phyloP scores from a whole-genome alignment of 2,797 vertebrate species.

The Hafferia zeledoni region DNA sequence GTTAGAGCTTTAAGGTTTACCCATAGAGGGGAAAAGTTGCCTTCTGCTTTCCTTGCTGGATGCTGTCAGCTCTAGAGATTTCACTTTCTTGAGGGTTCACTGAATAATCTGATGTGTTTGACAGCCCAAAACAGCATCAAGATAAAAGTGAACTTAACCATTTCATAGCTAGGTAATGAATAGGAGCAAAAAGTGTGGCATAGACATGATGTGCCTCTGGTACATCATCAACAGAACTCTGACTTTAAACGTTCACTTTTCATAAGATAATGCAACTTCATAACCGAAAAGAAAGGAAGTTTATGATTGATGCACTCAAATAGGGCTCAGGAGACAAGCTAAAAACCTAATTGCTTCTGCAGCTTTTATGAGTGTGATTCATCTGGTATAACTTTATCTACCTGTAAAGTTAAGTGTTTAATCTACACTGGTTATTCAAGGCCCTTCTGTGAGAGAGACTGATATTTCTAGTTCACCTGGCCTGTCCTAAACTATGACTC shows the following conservation, averaged over 20 bases:
- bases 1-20: background rate
- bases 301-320: background rate
- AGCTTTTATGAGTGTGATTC: conserved; percentile 26
- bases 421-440: background rate
- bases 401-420: conserved; percentile 7
- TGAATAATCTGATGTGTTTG: background rate
- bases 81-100: background rate
- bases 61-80: background rate
- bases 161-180: background rate
- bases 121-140: background rate
- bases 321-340: background rate
- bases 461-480: background rate
- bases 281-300: background rate
- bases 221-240: background rate
- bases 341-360: conserved; percentile 27
- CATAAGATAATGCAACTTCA: background rate
- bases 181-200: background rate
- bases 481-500: background rate
- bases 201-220: background rate
- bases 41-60: background rate
- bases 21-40: background rate
- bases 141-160: background rate
- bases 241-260: background rate
- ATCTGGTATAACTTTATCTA: background rate
- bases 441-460: background rate